A percentile compares a stretch with the other conserved stretches of the same genome.
These are phyloP conservation scores for Pagrus major DNA, from an alignment of 2,113 vertebrate species.

Conservation along the genomic window DNA sequence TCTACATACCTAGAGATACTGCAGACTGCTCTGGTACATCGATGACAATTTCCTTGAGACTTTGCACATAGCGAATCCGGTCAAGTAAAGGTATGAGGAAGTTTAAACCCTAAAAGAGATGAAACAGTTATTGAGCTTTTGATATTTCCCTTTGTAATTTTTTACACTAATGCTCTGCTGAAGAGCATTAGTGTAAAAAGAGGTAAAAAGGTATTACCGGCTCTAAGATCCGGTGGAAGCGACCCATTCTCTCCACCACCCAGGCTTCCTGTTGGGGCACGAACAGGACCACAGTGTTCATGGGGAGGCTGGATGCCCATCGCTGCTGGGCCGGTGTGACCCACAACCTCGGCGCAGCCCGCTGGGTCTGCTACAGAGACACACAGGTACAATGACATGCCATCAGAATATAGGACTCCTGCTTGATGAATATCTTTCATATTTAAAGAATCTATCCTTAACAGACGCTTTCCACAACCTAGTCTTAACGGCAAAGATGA, in stretches of 20 bases:
- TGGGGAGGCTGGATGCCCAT: conserved; percentile 88
- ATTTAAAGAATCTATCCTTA: not conserved
- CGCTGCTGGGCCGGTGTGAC: conserved; percentile 80
- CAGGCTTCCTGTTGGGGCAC: conserved; percentile 98
- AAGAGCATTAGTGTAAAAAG: too few relatives aligned
- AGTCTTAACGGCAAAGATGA: not conserved
- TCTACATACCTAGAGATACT: conserved; percentile 82
- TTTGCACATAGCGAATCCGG: conserved; percentile 93
- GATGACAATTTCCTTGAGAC: conserved; percentile 98
- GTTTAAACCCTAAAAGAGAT: conserved; percentile 90
- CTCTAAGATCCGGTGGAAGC: conserved; percentile 94
- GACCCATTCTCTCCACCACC: conserved; percentile 98
- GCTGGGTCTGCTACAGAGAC: conserved; percentile 71
- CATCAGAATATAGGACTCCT: not conserved
- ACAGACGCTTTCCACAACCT: not conserved
- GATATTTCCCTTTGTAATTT: not conserved
- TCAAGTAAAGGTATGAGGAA: conserved; percentile 95
- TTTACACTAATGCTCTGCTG: not conserved
- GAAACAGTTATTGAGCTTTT: not conserved
- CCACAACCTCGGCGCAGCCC: conserved; percentile 65
- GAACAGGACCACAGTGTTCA: conserved; percentile 95
- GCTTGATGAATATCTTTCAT: too few relatives aligned
- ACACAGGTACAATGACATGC: not conserved
- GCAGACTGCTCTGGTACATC: conserved; percentile 98
- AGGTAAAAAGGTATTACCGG: conserved; percentile 84